Evolutionary conservation across 2,888 invertebrate species (phyloP), one percentile per base, ranked within the genome.

Genomic region (Fissipunctia ypsillon): DNA sequence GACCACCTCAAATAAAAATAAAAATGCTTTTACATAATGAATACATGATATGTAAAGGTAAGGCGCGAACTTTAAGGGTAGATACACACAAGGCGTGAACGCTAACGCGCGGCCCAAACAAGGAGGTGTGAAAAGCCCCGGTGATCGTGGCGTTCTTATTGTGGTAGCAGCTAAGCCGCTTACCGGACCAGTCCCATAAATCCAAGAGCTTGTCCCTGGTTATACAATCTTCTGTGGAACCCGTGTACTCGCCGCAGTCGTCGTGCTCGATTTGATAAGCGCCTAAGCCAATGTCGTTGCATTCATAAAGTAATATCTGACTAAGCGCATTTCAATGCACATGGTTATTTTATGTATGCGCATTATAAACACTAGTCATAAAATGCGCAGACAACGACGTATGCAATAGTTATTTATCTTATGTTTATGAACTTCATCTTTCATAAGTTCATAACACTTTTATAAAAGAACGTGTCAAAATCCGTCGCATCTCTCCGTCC

Each of bases 51-150:
- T 96, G 94, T 96, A 92, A 81, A 86, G 87, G 76, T 74, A 87
- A 95, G 95, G 95, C 92, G 96, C 94, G 94, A 96, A 93, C 91
- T 92, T 93, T 94, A 93, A 91, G 95, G 95, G 95, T 95, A 91
- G 92, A 89, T 88, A 95, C 91, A 95, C 94, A 92, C 88, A 89
- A 95, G 95, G 96, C 94, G 96, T 96, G 93, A 95, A 95, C 90
- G 93, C 93, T 96, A 96, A 96, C 93, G 87, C 90, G 87, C 88
- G 88, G 87, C 87, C 90, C 95, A 96, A 96, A 96, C 94, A 96
- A 90, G 89, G 91, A 96, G 95, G 96, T 96, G 96, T 96, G 96
- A 96, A 96, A 96, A 96, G 95, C 93, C 88, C 88, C 88, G 85
- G 88, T 87, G 88, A 78, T 89, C 90, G 91, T 91, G 91, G 91